phyloP scores from a whole-genome alignment of 2,888 invertebrate species.

The Frankliniella intonsa region DNA sequence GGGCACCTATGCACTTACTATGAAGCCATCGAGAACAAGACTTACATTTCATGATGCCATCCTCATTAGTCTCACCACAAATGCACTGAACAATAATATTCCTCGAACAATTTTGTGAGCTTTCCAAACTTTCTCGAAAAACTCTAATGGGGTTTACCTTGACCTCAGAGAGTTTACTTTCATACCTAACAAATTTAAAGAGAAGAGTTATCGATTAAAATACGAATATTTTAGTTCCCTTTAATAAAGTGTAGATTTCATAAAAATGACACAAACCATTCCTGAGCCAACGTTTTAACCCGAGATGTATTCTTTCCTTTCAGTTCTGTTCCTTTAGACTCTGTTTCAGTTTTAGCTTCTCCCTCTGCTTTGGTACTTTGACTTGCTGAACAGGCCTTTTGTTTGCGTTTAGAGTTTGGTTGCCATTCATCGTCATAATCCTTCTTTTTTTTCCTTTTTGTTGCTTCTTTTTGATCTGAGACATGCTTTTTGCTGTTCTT shows the following conservation, averaged over 20 bases:
- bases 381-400: constrained; percentile 13
- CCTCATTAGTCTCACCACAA: constrained; percentile 44
- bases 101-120: constrained; percentile 30
- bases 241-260: too few relatives aligned
- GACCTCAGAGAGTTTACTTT: constrained; percentile 40
- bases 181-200: constrained; percentile 40
- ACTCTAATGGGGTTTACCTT: constrained; percentile 33
- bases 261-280: not conserved
- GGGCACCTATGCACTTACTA: constrained; percentile 55
- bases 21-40: constrained; percentile 60
- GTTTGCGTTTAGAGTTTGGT: not conserved
- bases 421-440: constrained; percentile 13
- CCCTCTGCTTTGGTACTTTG: not conserved
- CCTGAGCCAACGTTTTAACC: not conserved
- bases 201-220: not conserved
- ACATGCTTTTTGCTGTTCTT: constrained; percentile 21
- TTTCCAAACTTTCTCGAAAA: not conserved
- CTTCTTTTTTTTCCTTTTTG: constrained; percentile 29
- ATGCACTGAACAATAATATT: constrained; percentile 45
- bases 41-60: constrained; percentile 50
- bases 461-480: constrained; percentile 21
- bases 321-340: constrained; percentile 31
- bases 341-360: constrained; percentile 38
- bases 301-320: constrained; percentile 36
- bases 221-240: not conserved